A percentile compares a stretch with the other conserved stretches of the same genome.
Evolutionary conservation across 2,113 vertebrate species (phyloP).

Genomic region (Cheirogaleus medius): DNA sequence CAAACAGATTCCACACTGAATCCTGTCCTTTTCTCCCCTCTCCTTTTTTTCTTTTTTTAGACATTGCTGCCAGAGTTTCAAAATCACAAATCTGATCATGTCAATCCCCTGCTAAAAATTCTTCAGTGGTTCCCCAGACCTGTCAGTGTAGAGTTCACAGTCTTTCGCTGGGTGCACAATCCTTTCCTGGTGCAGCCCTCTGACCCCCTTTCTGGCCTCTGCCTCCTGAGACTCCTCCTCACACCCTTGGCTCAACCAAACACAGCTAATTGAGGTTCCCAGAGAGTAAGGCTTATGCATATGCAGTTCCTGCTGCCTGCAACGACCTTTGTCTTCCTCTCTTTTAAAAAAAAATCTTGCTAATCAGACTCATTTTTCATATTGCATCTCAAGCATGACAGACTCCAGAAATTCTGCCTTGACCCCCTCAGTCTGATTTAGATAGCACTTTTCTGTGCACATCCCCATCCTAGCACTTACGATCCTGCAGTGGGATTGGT

Average conservation of each 20-base stretch:
- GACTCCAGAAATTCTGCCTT: not conserved
- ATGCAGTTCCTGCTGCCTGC: not conserved
- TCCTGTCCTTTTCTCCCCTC: not conserved
- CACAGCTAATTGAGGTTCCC: not conserved
- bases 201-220: not conserved
- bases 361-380: not conserved
- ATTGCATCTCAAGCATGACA: not conserved
- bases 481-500: not conserved
- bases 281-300: not conserved
- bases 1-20: not conserved
- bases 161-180: not conserved
- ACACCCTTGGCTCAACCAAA: not conserved
- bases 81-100: slow-evolving; percentile 35
- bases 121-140: not conserved
- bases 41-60: not conserved
- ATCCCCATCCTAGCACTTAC: accelerated
- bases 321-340: not conserved
- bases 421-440: not conserved
- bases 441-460: not conserved
- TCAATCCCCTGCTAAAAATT: slow-evolving; percentile 11
- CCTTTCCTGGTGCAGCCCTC: not conserved
- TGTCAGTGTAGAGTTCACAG: not conserved
- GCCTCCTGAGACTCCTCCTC: not conserved
- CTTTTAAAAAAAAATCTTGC: not conserved
- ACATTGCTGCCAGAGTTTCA: not conserved